Evolutionary conservation across 2,113 vertebrate species (phyloP).

Genomic region (Anolis sagrei): DNA sequence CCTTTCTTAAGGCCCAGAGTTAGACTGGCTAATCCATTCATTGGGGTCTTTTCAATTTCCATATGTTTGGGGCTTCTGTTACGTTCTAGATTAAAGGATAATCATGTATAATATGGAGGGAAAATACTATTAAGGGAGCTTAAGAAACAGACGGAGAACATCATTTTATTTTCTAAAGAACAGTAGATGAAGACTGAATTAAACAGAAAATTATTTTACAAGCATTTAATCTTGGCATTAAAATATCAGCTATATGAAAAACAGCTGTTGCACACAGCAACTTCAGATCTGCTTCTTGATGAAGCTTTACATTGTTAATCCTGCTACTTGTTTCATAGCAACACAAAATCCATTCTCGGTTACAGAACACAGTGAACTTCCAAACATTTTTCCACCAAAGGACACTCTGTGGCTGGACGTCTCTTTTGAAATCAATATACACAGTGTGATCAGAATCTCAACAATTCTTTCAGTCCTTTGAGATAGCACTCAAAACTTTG

Average conservation of each 20-base stretch:
- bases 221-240: slow-evolving; percentile 42
- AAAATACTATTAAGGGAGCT: background rate
- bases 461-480: slow-evolving; percentile 5
- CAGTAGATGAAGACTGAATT: background rate
- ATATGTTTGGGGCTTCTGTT: background rate
- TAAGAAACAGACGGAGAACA: background rate
- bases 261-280: slow-evolving; percentile 68
- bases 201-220: slow-evolving; percentile 28
- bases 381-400: slow-evolving; percentile 40
- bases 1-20: slow-evolving; percentile 12
- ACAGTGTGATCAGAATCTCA: slow-evolving; percentile 14
- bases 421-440: slow-evolving; percentile 30
- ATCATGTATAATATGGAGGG: background rate
- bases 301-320: slow-evolving; percentile 62
- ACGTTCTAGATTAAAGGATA: slow-evolving; percentile 6
- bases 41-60: background rate
- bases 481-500: slow-evolving; percentile 7
- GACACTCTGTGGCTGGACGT: slow-evolving; percentile 14
- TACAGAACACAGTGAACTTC: slow-evolving; percentile 34
- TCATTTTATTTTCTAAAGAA: slow-evolving; percentile 2
- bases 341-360: slow-evolving; percentile 20
- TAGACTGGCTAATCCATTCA: slow-evolving; percentile 15
- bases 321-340: slow-evolving; percentile 41
- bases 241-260: slow-evolving; percentile 49
- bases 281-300: slow-evolving; percentile 59